Base-by-base conservation (phyloP, 2,888 invertebrate species). In the Callyntrura guangdongensis region DNA sequence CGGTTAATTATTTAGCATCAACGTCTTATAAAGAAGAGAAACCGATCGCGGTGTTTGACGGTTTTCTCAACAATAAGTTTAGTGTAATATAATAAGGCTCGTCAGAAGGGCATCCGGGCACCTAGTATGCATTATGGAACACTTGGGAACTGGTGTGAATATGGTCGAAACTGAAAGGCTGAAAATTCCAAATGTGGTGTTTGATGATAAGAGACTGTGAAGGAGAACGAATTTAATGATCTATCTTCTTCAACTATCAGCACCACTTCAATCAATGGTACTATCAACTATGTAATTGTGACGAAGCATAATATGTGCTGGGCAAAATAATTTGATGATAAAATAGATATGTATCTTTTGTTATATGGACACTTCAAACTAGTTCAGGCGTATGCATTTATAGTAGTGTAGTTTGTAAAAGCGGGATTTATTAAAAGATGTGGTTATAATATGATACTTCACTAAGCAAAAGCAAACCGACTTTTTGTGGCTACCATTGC, bases 191-290 rank as follows among this genome's bases (percentile, higher is more conserved):
- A 77, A 77, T 77, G 77, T 77, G 56, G 53, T 77, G 25, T 77
- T 77, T 77, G 77, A 77, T 77, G 56, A 77, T 8, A n/a, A 77
- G 53, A 77, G 36, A 27, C n/a, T n/a, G n/a, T n/a, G n/a, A 53
- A 56, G 27, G 56, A 61, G 79, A 86, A 86, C 56, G 79, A 47
- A 74, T 86, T 77, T 79, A 86, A 86, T 86, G 67, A 86, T 79
- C 79, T 86, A 86, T 86, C 86, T 77, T 86, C 85, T 85, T 85
- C 85, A 69, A 83, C 83, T 77, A 61, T 82, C 82, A 82, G 61
- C 61, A 77, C 25, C 27, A 25, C 49, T 53, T 77, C 77, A 53
- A 53, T n/a, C 56, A 47, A 6, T n/a, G 36, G 14, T 67, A 67
- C n/a, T 36, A 67, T n/a, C n/a, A n/a, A n/a, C n/a, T n/a, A n/a